These are phyloP conservation scores for Sakesphorus luctuosus DNA, from an alignment of 2,113 vertebrate species.

Conservation along the genomic window DNA sequence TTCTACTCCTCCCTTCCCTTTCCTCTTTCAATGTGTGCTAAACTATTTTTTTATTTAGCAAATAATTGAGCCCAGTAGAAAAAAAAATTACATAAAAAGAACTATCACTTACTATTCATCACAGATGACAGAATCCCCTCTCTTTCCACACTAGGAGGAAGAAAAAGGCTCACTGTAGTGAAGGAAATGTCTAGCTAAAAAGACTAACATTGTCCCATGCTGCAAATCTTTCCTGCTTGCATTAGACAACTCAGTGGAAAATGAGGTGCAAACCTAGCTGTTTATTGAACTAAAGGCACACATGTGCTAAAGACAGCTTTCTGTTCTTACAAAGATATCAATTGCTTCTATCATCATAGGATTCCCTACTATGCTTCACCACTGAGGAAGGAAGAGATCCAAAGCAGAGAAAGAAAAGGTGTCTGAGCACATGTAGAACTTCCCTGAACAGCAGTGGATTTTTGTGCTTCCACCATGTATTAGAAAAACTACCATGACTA, in stretches of 20 bases:
- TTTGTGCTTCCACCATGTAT: slow-evolving; percentile 23
- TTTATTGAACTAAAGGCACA: slow-evolving; percentile 62
- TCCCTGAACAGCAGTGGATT: slow-evolving; percentile 51
- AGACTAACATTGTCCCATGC: not conserved
- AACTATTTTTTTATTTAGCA: not conserved
- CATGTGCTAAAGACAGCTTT: slow-evolving; percentile 9
- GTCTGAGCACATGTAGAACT: slow-evolving; percentile 37
- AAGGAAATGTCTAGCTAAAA: not conserved
- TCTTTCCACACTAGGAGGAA: not conserved
- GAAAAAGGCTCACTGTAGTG: not conserved
- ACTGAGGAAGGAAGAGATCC: slow-evolving; percentile 54
- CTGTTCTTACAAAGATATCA: slow-evolving; percentile 46
- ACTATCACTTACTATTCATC: not conserved
- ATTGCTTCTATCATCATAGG: slow-evolving; percentile 49
- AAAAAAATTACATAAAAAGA: not conserved
- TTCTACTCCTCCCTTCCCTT: not conserved
- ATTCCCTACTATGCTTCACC: slow-evolving; percentile 40
- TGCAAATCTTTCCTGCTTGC: slow-evolving; percentile 27
- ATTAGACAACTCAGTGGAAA: slow-evolving; percentile 27
- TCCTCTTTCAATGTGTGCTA: not conserved
- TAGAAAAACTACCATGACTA: slow-evolving; percentile 5
- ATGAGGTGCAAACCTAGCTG: slow-evolving; percentile 45
- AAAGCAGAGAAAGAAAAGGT: slow-evolving; percentile 48
- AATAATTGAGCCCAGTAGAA: not conserved
- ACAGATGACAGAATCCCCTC: not conserved